These are phyloP conservation scores for Apocheima hispidaria DNA, from an alignment of 2,888 invertebrate genomes.

Conservation along the genomic window DNA sequence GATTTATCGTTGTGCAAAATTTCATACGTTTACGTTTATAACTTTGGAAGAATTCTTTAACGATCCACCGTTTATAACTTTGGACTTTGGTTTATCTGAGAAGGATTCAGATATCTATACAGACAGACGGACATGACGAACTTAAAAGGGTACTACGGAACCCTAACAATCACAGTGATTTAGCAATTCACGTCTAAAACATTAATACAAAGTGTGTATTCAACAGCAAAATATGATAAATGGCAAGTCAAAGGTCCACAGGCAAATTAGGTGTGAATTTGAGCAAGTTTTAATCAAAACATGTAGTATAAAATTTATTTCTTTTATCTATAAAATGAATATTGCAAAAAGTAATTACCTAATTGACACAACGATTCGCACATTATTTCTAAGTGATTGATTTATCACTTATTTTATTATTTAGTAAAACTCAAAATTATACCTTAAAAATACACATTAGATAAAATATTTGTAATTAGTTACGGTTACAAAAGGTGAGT, in stretches of 20 bases:
- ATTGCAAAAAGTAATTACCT: constrained; percentile 1
- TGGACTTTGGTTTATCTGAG: no score
- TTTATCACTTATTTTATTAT: background rate
- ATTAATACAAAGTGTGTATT: background rate
- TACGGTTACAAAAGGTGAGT: no score
- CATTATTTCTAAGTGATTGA: constrained; percentile 26
- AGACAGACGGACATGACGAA: no score
- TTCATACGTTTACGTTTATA: no score
- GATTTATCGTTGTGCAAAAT: no score
- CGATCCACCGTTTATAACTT: no score
- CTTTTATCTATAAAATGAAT: background rate
- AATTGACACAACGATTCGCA: constrained; percentile 25
- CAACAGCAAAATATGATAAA: background rate
- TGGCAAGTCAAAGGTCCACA: constrained; percentile 17
- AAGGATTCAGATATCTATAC: no score
- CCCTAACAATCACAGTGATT: background rate
- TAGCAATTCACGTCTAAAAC: background rate
- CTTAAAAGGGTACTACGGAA: no score
- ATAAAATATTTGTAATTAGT: no score
- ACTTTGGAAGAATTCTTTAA: no score
- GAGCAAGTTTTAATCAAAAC: constrained; percentile 23
- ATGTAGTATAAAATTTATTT: background rate
- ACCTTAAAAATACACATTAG: no score
- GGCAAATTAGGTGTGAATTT: constrained; percentile 22
- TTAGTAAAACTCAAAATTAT: background rate